Conservation (phyloP, 2,113 vertebrate genomes). For the Eretmochelys imbricata region DNA sequence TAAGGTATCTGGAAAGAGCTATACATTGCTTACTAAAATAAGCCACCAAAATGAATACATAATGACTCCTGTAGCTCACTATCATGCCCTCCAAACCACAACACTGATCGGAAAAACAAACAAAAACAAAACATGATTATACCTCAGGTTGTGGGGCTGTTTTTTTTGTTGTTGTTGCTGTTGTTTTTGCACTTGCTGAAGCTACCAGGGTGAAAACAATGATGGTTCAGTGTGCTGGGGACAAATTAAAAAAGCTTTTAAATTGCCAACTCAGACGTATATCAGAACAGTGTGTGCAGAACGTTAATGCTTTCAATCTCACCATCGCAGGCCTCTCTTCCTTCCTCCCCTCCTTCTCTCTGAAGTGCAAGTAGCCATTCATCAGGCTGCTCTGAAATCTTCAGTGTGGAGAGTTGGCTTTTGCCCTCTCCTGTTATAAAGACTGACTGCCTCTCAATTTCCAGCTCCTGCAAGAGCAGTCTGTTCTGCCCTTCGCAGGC, state of each 20-base stretch:
- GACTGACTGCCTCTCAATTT: neutral
- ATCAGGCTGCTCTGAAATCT: neutral
- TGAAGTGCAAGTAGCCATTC: neutral
- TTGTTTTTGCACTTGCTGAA: conserved; percentile 26
- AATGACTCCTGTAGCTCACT: conserved; percentile 57
- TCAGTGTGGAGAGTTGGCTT: neutral
- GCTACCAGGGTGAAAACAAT: neutral
- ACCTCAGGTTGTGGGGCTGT: neutral
- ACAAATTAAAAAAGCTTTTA: neutral
- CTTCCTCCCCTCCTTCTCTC: neutral
- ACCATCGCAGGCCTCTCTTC: rapidly evolving
- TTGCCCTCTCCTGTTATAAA: neutral
- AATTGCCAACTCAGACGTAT: neutral
- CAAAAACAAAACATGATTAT: neutral
- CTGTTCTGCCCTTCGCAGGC: neutral
- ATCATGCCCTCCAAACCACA: conserved; percentile 64
- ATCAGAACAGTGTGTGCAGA: neutral
- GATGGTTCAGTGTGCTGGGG: neutral
- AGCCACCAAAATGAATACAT: conserved; percentile 64
- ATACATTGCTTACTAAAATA: conserved; percentile 71
- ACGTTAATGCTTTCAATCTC: neutral
- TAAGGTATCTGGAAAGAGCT: conserved; percentile 61
- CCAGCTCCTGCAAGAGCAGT: neutral
- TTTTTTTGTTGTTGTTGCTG: neutral
- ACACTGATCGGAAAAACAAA: conserved; percentile 31